These are phyloP conservation scores for Leptogaster cylindrica DNA, from an alignment of 2,888 invertebrate species.

Conservation along the genomic window DNA sequence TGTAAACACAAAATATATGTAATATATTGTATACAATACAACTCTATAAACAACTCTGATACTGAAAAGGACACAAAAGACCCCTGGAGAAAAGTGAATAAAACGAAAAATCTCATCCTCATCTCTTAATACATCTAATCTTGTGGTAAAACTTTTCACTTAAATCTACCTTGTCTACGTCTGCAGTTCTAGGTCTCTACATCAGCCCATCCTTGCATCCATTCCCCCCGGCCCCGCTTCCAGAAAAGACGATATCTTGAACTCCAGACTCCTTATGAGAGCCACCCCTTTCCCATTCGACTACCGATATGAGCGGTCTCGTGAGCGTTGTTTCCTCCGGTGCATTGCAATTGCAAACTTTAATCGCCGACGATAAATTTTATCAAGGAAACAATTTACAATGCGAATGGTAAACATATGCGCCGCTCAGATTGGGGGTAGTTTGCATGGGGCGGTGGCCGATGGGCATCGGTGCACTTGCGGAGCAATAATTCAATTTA, in stretches of 20 bases:
- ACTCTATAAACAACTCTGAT: no score
- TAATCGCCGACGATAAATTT: conserved; percentile 35
- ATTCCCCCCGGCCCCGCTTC: background rate
- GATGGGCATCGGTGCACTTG: no score
- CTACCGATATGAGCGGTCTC: background rate
- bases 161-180: conserved; percentile 31
- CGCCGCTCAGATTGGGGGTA: background rate
- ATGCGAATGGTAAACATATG: conserved; percentile 38
- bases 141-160: conserved; percentile 36
- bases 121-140: conserved; percentile 27
- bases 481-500: conserved; percentile 25
- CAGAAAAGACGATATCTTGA: background rate
- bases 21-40: no score
- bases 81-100: conserved; percentile 8
- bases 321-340: no score
- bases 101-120: conserved; percentile 23
- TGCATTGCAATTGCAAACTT: conserved; percentile 8
- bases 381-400: conserved; percentile 34
- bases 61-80: no score
- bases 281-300: background rate
- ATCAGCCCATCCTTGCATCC: background rate
- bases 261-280: background rate
- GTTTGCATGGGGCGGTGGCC: no score
- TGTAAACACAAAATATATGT: no score
- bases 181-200: conserved; percentile 3